Conservation (phyloP, 2,888 invertebrate genomes). For the Eristalis intricaria region DNA sequence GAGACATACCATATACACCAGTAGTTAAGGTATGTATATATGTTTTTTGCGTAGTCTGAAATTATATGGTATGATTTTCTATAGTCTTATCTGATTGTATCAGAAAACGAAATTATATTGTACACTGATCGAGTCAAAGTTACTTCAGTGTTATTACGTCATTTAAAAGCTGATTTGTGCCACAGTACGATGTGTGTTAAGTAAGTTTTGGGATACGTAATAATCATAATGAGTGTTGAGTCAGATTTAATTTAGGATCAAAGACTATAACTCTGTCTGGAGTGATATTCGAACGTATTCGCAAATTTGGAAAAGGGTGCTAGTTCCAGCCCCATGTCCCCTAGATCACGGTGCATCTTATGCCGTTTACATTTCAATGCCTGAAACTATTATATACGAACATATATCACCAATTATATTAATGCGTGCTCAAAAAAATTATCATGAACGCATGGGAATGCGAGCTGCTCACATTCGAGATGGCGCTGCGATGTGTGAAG, state of each 20-base stretch:
- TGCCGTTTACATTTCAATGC: conserved; percentile 85
- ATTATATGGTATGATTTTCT: conserved; percentile 75
- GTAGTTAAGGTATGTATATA: conserved; percentile 84
- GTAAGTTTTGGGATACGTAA: conserved; percentile 80
- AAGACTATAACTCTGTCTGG: conserved; percentile 87
- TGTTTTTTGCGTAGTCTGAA: background rate
- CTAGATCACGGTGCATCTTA: conserved; percentile 87
- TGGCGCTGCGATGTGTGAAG: conserved; percentile 94
- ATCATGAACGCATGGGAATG: conserved; percentile 91
- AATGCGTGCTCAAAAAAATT: conserved; percentile 94
- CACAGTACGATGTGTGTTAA: conserved; percentile 84
- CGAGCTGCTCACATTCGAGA: conserved; percentile 92
- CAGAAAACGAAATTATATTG: conserved; percentile 85
- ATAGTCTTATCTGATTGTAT: conserved; percentile 88
- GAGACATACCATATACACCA: conserved; percentile 91
- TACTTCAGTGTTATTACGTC: conserved; percentile 82
- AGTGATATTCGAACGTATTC: conserved; percentile 86
- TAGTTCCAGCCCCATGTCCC: conserved; percentile 87
- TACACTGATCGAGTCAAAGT: conserved; percentile 88
- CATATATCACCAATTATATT: conserved; percentile 91
- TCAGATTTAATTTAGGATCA: conserved; percentile 82
- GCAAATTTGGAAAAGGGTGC: conserved; percentile 85
- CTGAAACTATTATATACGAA: conserved; percentile 83
- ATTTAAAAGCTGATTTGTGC: conserved; percentile 84
- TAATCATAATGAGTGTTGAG: background rate